Conservation (phyloP, 2,113 vertebrate species). For the Rhynchopsitta pachyrhyncha region DNA sequence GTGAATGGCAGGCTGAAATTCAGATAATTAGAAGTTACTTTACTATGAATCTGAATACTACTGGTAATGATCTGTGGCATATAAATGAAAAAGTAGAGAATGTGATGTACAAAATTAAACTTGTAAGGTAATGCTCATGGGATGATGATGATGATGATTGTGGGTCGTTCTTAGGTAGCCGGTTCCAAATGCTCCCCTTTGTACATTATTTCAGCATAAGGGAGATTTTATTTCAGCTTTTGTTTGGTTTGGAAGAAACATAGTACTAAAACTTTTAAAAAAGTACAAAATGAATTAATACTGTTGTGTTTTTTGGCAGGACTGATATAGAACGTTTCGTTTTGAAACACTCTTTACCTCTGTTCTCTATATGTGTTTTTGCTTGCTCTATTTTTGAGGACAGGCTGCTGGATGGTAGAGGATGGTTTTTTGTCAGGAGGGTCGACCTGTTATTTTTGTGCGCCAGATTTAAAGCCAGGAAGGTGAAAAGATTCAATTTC, state of each 20-base stretch:
- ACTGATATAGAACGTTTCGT: background rate
- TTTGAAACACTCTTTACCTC: background rate
- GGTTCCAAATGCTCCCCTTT: background rate
- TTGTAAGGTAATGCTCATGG: background rate
- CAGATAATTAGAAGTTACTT: background rate
- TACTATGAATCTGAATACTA: background rate
- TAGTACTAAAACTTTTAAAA: background rate
- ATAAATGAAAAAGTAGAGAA: background rate
- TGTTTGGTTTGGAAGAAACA: constrained; percentile 31
- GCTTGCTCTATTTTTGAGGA: background rate
- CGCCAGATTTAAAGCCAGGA: background rate
- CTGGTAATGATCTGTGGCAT: background rate
- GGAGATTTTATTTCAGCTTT: background rate
- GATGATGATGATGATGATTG: background rate
- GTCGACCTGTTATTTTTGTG: background rate
- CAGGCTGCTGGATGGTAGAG: background rate
- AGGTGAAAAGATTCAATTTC: background rate
- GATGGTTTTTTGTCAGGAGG: background rate
- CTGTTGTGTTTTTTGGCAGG: constrained; percentile 16
- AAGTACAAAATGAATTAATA: constrained; percentile 26
- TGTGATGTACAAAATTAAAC: background rate
- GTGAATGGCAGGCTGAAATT: background rate
- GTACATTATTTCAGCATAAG: constrained; percentile 6
- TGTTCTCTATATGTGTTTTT: background rate
- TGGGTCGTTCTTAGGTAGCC: background rate